phyloP scores from a whole-genome alignment of 2,113 vertebrate genomes.

The Oenanthe oenanthe region DNA sequence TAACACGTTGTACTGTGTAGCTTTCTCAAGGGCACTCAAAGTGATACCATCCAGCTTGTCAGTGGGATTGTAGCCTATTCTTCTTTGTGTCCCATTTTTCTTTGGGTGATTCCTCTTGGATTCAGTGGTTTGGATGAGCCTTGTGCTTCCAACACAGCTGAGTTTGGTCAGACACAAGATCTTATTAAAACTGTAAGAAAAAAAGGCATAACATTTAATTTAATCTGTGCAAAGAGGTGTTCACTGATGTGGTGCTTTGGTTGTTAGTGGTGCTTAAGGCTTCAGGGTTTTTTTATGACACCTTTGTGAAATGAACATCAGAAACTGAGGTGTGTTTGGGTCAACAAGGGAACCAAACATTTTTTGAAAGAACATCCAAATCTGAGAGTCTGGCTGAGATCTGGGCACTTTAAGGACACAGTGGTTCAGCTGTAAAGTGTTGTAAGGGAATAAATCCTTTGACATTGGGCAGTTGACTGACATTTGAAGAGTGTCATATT shows the following conservation, averaged over 20 bases:
- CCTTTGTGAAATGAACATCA: neutral
- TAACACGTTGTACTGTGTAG: neutral
- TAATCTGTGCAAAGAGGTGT: neutral
- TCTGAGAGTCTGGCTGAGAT: neutral
- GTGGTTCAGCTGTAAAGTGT: neutral
- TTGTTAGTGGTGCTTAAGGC: neutral
- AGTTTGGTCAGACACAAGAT: neutral
- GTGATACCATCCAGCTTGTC: neutral
- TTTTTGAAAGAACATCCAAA: neutral
- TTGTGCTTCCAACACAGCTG: neutral
- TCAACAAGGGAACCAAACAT: neutral
- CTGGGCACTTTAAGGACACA: neutral
- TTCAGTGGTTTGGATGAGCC: neutral
- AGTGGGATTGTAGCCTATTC: neutral
- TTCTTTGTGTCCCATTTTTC: neutral
- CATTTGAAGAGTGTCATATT: fast-evolving
- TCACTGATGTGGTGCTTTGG: neutral
- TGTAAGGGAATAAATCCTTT: neutral
- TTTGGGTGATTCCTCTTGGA: neutral
- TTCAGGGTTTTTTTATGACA: neutral
- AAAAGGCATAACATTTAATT: neutral
- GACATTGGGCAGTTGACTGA: neutral
- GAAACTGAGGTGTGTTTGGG: neutral
- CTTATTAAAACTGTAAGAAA: neutral
- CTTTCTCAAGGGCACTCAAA: neutral